Conservation (phyloP, 1,140 invertebrate genomes). For the Dinothrombium tinctorium region DNA sequence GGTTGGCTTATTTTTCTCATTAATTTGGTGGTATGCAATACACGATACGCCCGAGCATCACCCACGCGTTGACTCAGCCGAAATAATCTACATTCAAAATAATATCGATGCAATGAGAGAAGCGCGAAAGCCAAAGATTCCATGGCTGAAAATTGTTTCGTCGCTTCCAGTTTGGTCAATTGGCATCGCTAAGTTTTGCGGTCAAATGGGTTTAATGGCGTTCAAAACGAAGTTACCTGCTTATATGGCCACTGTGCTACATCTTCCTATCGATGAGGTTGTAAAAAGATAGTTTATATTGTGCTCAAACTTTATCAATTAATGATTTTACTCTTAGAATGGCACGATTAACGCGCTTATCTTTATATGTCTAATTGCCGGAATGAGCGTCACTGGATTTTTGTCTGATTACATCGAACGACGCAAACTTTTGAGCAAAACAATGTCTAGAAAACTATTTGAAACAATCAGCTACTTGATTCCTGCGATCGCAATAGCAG, state of each 20-base stretch:
- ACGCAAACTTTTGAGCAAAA: slow-evolving; percentile 8
- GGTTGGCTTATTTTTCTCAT: slow-evolving; percentile 14
- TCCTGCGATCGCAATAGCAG: slow-evolving; percentile 10
- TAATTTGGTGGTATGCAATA: slow-evolving; percentile 25
- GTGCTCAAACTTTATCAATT: not conserved
- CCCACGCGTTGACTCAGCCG: slow-evolving; percentile 20
- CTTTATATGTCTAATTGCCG: slow-evolving; percentile 14
- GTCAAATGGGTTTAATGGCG: slow-evolving; percentile 84
- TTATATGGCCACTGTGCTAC: slow-evolving; percentile 35
- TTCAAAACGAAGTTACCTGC: slow-evolving; percentile 60
- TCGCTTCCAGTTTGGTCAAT: slow-evolving; percentile 77
- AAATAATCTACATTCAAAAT: slow-evolving; percentile 10
- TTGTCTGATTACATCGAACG: slow-evolving; percentile 13
- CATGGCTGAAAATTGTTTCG: slow-evolving; percentile 51
- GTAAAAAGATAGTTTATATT: not conserved
- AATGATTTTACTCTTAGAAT: slow-evolving; percentile 13
- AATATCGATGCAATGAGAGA: slow-evolving; percentile 8
- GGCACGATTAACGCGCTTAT: slow-evolving; percentile 15
- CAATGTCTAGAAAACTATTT: slow-evolving; percentile 15
- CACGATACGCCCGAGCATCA: slow-evolving; percentile 27
- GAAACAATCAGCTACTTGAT: slow-evolving; percentile 15
- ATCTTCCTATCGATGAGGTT: slow-evolving; percentile 28
- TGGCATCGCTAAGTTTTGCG: slow-evolving; percentile 60
- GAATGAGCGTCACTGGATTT: slow-evolving; percentile 12
- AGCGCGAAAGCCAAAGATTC: slow-evolving; percentile 20